A percentile compares a stretch with the other conserved stretches of the same genome.
These are phyloP conservation scores for Falcaria lacertinaria DNA, from an alignment of 2,888 invertebrate genomes.

Conservation along the genomic window DNA sequence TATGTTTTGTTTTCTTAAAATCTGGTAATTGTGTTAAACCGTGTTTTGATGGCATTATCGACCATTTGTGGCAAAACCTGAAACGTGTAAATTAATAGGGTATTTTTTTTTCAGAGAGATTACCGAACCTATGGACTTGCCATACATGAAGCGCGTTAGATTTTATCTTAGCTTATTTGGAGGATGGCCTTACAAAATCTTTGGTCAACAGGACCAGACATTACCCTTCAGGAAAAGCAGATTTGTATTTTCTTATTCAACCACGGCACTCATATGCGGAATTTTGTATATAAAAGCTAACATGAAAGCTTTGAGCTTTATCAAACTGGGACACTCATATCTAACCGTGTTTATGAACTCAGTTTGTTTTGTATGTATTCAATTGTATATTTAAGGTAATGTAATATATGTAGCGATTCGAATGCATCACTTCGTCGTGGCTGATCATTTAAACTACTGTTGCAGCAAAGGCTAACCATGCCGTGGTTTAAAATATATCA, in stretches of 20 bases:
- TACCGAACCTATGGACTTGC: neutral
- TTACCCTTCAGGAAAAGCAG: neutral
- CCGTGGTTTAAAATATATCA: neutral
- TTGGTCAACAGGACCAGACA: neutral
- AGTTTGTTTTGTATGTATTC: neutral
- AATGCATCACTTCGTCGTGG: too few species aligned
- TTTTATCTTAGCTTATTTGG: neutral
- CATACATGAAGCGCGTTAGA: neutral
- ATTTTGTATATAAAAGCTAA: constrained; percentile 11
- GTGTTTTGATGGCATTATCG: too few species aligned
- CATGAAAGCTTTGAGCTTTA: neutral
- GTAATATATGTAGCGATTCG: too few species aligned
- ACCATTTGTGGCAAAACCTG: too few species aligned
- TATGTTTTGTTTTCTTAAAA: too few species aligned
- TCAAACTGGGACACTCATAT: neutral
- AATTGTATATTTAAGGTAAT: too few species aligned
- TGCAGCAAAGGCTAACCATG: neutral
- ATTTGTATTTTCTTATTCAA: constrained; percentile 4
- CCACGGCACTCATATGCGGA: constrained; percentile 11
- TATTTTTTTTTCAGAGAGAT: neutral
- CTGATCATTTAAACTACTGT: too few species aligned
- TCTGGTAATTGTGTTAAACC: too few species aligned
- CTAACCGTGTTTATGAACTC: neutral
- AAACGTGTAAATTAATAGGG: too few species aligned
- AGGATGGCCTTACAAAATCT: neutral